Base-by-base conservation (phyloP, 1,140 invertebrate genomes). In the Maniola jurtina region DNA sequence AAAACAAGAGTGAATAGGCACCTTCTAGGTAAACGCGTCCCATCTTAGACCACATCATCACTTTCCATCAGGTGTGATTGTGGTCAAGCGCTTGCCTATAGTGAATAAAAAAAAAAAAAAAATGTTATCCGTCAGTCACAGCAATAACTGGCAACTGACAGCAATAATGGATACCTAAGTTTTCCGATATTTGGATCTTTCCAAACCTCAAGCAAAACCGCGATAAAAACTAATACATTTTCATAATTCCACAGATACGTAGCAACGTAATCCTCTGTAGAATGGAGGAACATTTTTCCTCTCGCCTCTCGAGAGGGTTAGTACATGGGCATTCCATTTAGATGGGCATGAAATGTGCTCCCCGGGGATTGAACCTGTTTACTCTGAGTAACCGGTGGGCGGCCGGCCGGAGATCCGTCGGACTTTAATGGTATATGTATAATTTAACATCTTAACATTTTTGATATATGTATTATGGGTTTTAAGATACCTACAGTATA, bases 301-400 rank as follows among this genome's bases (percentile, higher is more conserved):
- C 11, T 34, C 35, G 50, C 54, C 61, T 68, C 72, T 54, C 64
- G 50, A 33, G 63, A 25, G 42, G 36, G 16, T 54, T 42, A 36
- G 47, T 61, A 74, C 72, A 74, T 47, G 66, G 66, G 47, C 61
- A 63, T 74, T 74, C 72, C 72, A 74, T 74, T 74, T 74, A 62
- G 50, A 64, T 57, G 63, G 63, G 63, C 45, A 47, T 61, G 63
- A 70, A 58, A 71, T 50, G 64, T 50, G 10, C 36, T 71, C 72
- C 72, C 72, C 25, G 15, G 68, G 65, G 71, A 65, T 58, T 57
- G 68, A 70, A 70, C 71, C 71, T 59, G 68, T 64, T 70, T 70
- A 61, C 48, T 38, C 33, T 15, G 54, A 72, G 57, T 66, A 65
- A 61, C 59, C 66, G 58, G 16, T 61, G 64, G 64, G 16, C 55